phyloP scores from a whole-genome alignment of 1,140 invertebrate genomes.

The Ericerus pela region DNA sequence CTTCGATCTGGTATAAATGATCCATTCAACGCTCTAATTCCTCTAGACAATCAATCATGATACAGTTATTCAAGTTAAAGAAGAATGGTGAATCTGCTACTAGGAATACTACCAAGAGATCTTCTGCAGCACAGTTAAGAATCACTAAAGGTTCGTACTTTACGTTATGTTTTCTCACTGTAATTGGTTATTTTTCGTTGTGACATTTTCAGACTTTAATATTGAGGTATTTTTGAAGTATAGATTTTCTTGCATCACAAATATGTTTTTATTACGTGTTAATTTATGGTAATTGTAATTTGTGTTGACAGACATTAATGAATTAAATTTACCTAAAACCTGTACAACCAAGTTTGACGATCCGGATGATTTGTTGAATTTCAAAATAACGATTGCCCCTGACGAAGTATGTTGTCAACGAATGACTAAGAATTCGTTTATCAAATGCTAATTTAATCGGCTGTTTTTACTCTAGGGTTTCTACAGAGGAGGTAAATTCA shows the following conservation, averaged over 20 bases:
- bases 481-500: slow-evolving; percentile 82
- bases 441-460: neutral
- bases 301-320: slow-evolving; percentile 80
- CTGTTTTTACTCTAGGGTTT: slow-evolving; percentile 51
- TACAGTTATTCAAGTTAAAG: too few species aligned
- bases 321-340: slow-evolving; percentile 92
- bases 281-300: neutral
- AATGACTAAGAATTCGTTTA: neutral
- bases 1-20: too few species aligned
- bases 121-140: slow-evolving; percentile 86
- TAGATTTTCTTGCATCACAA: neutral
- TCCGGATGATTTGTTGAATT: slow-evolving; percentile 87
- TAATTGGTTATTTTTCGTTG: neutral
- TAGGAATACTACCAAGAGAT: slow-evolving; percentile 67
- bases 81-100: slow-evolving; percentile 81
- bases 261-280: neutral
- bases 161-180: neutral
- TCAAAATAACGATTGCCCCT: slow-evolving; percentile 90
- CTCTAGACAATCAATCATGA: too few species aligned
- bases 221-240: neutral
- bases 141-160: slow-evolving; percentile 77
- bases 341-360: slow-evolving; percentile 93
- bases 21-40: too few species aligned
- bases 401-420: slow-evolving; percentile 54
- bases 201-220: neutral